Evolutionary conservation across 1,140 invertebrate genomes (phyloP).

Genomic region (Leucophenga varia): DNA sequence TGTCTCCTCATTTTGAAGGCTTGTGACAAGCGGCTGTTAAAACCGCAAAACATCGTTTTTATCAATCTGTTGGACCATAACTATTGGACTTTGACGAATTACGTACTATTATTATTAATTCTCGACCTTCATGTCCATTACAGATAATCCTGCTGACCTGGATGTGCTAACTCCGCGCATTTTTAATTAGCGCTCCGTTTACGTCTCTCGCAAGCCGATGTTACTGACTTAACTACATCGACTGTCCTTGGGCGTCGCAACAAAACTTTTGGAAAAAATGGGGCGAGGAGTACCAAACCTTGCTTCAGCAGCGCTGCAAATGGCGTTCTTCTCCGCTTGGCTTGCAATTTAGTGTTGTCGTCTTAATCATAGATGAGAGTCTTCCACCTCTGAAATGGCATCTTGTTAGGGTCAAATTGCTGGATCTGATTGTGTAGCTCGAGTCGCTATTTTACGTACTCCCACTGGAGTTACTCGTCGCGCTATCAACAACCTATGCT

Average conservation of each 20-base stretch:
- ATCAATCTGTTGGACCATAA: background rate
- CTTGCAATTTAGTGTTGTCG: conserved; percentile 1
- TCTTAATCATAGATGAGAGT: too few relatives aligned
- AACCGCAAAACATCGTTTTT: too few relatives aligned
- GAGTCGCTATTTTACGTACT: too few relatives aligned
- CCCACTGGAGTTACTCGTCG: background rate
- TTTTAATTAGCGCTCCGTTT: conserved; percentile 24
- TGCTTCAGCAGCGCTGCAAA: conserved; percentile 4
- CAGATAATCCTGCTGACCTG: conserved; percentile 5
- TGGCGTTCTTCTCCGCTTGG: background rate
- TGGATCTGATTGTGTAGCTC: conserved; percentile 6
- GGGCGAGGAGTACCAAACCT: conserved; percentile 1
- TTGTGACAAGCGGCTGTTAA: too few relatives aligned
- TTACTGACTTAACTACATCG: conserved; percentile 7
- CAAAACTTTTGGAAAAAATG: conserved; percentile 12
- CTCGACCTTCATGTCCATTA: conserved; percentile 6
- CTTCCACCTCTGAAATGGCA: too few relatives aligned
- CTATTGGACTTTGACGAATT: conserved; percentile 8
- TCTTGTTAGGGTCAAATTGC: background rate
- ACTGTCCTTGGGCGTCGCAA: conserved; percentile 2
- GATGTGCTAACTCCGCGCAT: conserved; percentile 9
- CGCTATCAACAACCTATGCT: too few relatives aligned
- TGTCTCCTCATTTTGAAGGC: conserved; percentile 8
- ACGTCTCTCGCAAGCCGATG: conserved; percentile 28
- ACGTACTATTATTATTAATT: conserved; percentile 33